Evolutionary conservation across 2,113 vertebrate genomes (phyloP).

Genomic region (Gila orcuttii): DNA sequence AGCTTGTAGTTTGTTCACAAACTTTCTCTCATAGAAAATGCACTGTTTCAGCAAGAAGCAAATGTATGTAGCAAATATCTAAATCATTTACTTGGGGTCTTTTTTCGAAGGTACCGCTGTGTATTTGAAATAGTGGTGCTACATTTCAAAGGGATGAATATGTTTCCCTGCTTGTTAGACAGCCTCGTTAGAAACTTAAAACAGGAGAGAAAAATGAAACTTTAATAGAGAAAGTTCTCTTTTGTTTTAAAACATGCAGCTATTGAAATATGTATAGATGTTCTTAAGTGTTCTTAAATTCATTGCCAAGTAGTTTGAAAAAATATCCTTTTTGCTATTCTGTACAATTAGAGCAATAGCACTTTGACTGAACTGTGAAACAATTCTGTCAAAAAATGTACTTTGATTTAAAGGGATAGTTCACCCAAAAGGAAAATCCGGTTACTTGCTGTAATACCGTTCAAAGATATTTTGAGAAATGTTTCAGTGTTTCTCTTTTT

Average conservation of each 20-base stretch:
- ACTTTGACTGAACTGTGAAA: background rate
- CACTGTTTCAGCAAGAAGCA: conserved; percentile 14
- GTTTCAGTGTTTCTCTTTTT: background rate
- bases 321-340: background rate
- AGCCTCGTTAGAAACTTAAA: background rate
- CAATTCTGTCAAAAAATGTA: background rate
- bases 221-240: background rate
- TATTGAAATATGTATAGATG: background rate
- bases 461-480: background rate
- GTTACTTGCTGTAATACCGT: background rate
- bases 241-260: conserved; percentile 10
- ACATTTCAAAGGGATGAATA: background rate
- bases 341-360: background rate
- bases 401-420: background rate
- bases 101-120: conserved; percentile 35
- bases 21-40: conserved; percentile 12
- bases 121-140: conserved; percentile 40
- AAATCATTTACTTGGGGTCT: conserved; percentile 32
- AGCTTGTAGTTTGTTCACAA: conserved; percentile 30
- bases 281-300: conserved; percentile 10
- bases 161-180: background rate
- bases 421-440: background rate
- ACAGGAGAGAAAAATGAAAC: background rate
- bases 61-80: conserved; percentile 13
- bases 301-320: background rate